Evolutionary conservation across 1,140 invertebrate genomes (phyloP).

Genomic region (Heliothis subflexa): DNA sequence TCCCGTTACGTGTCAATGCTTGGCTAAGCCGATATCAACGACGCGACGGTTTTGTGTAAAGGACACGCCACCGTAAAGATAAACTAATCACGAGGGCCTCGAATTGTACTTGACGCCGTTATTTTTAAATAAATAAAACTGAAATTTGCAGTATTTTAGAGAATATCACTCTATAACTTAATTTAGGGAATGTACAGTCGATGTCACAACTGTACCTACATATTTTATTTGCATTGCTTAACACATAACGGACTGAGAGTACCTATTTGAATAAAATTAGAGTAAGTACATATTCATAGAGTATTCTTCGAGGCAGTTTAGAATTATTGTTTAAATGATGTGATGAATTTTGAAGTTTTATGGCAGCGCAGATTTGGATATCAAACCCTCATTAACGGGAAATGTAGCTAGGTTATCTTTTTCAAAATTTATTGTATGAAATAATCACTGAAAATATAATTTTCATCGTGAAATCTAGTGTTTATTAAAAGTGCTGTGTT

Average conservation of each 20-base stretch:
- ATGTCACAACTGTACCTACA: neutral
- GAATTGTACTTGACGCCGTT: neutral
- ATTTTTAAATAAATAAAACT: neutral
- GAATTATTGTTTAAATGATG: no score
- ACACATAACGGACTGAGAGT: neutral
- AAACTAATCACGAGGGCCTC: neutral
- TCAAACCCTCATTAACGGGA: no score
- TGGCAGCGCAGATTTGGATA: no score
- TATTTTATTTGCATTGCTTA: conserved; percentile 5
- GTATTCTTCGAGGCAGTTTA: no score
- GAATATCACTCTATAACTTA: neutral
- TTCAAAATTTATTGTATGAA: neutral
- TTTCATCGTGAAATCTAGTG: neutral
- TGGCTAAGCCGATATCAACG: neutral
- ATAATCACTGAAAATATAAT: neutral
- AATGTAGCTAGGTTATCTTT: no score
- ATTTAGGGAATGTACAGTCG: neutral
- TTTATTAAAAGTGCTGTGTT: neutral
- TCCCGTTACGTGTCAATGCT: conserved; percentile 43
- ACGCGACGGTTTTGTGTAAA: conserved; percentile 5
- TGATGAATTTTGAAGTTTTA: no score
- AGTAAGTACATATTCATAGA: no score
- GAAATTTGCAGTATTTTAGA: neutral
- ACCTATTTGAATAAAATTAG: no score
- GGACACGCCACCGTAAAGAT: conserved; percentile 6